Evolutionary conservation across 1,140 invertebrate genomes (phyloP), one percentile per base, ranked within the genome.

Genomic region (Brachionus koreanus): DNA sequence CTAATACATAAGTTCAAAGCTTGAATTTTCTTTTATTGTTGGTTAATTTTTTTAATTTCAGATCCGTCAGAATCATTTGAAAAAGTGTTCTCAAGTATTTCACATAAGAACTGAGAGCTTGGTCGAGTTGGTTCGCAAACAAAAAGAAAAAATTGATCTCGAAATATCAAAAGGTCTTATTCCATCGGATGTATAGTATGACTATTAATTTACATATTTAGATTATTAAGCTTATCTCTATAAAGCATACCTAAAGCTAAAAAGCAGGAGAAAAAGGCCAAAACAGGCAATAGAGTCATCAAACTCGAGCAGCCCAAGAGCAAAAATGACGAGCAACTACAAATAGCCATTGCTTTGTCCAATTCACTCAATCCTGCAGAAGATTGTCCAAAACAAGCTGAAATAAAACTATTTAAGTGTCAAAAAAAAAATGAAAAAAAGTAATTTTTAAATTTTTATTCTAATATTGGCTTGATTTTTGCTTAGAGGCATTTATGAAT

Each of bases 131-230:
- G 76, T 79, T 5, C 52, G 33, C 25, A 79, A 79, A 25, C 76
- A 79, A 43, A 49, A 79, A 29, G 76, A 79, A 57, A 57, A 79
- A 37, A 79, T 79, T 10, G 76, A 79, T 12, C 76, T 25, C 16
- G 76, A 79, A 42, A 42, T 79, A 29, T 49, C 49, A 29, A 57
- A 65, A 23, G 76, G 76, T 6, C 39, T 79, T 10, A 79, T 79
- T 79, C 76, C 76, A 5, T 35, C 33, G 13, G 76, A 79, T 61
- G 52, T 79, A n/a, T 79, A 79, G 76, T 79, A 79, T n/a, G 25
- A 77, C 29, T 5, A 57, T n/a, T 49, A 65, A 16, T 52, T 35
- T 19, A 52, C 16, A n/a, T 25, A 25, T 43, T 39, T 39, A 25
- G 39, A 23, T n/a, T 23, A 2, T 7, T 19, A 57, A 19, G 19